phyloP scores from a whole-genome alignment of 2,113 vertebrate genomes.

The Stigmatopora nigra region DNA sequence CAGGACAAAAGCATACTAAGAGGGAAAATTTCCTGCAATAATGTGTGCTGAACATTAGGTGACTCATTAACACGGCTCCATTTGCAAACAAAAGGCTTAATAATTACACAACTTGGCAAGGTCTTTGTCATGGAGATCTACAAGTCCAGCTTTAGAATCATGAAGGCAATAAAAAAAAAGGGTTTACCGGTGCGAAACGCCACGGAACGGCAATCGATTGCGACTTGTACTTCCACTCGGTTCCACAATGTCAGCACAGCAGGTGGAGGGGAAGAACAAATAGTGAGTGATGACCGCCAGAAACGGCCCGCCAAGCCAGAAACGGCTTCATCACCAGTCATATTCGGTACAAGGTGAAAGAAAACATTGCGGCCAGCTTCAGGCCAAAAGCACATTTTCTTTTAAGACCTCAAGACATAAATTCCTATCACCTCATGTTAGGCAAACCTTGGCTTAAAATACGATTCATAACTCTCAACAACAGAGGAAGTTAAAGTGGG shows the following conservation, averaged over 20 bases:
- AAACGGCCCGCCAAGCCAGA: conserved; percentile 32
- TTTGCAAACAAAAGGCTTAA: conserved; percentile 2
- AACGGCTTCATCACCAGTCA: conserved; percentile 29
- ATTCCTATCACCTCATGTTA: not conserved
- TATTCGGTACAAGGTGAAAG: conserved; percentile 7
- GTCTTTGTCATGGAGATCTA: conserved; percentile 1
- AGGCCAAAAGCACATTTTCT: conserved; percentile 2
- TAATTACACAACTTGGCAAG: conserved; percentile 7
- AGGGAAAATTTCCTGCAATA: conserved; percentile 37
- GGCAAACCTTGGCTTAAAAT: not conserved
- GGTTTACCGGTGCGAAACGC: conserved; percentile 22
- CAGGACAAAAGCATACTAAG: conserved; percentile 1
- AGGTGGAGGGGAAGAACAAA: conserved; percentile 37
- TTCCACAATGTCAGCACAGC: conserved; percentile 27
- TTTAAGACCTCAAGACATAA: not conserved
- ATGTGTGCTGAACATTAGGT: conserved; percentile 19
- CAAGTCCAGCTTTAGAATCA: not conserved
- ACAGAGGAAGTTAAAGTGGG: not conserved
- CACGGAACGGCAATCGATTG: conserved; percentile 28
- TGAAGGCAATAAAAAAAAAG: conserved; percentile 7
- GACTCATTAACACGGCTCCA: conserved; percentile 46
- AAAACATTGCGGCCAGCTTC: not conserved
- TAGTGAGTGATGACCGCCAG: conserved; percentile 34
- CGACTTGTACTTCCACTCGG: conserved; percentile 7
- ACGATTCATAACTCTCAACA: not conserved